Evolutionary conservation across 53 echinoderm and acorn worm species (phyloP), one percentile per base, ranked within the genome.

Genomic region (Patiria pectinifera): DNA sequence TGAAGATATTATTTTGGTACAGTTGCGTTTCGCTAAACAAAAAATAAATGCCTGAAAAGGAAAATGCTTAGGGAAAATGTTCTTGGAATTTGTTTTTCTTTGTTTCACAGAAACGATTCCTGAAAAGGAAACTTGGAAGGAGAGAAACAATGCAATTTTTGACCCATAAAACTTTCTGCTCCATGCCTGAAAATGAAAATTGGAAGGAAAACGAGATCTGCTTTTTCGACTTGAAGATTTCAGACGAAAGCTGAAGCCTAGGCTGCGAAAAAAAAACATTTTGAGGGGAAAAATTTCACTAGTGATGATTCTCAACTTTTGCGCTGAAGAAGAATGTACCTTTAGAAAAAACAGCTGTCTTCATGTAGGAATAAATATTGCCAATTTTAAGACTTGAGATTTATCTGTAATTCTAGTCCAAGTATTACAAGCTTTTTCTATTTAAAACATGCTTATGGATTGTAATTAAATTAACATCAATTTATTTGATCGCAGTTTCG

Each of bases 1-100:
- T 62, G 44, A 10, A 26, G 49, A 71, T 11, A 10, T 9, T 84
- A 70, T 69, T 71, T 70, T 60, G 62, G 82, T 62, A 86, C 44
- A 74, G 74, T 19, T 71, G 84, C 85, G 59, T 83, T 85, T 62
- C 85, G 60, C 72, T 88, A 59, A 82, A 16, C 66, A 14, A 18
- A 90, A 77, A 83, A 63, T 82, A 74, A 89, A 53, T 59, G 24
- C n/a, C 90, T 94, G 95, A 82, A 94, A 92, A 78, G 70, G 82
- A 84, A 92, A 69, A 26, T 69, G 49, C n/a, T 23, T 49, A 48
- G 80, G 82, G 21, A 89, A 49, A 87, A 82, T 14, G 8, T 86
- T 69, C 45, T 70, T 26, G 81, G 53, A 35, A 86, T 19, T 48
- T 70, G n/a, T 71, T 74, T 75, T 74, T 83, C 8, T 85, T 46